Evolutionary conservation across 2,888 invertebrate species (phyloP).

Genomic region (Gisinianus flammeolus): DNA sequence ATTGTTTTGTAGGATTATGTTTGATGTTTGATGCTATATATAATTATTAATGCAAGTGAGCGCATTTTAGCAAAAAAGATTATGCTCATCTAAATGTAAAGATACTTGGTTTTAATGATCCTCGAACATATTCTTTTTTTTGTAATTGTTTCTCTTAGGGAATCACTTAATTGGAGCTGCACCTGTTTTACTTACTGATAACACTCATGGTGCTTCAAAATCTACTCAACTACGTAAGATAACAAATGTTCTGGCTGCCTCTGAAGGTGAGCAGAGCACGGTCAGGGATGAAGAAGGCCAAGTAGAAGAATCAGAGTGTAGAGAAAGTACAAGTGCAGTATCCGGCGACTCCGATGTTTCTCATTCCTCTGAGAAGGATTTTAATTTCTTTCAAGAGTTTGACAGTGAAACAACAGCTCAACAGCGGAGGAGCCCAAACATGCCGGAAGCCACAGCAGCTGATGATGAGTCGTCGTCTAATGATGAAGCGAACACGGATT

Average conservation of each 20-base stretch:
- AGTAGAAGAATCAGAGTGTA: slow-evolving; percentile 43
- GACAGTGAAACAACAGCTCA: slow-evolving; percentile 8
- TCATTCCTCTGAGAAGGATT: slow-evolving; percentile 1
- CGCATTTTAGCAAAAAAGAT: too few species aligned
- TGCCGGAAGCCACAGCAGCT: slow-evolving; percentile 28
- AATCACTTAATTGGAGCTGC: slow-evolving; percentile 20
- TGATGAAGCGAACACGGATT: slow-evolving; percentile 15
- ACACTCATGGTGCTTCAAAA: slow-evolving; percentile 24
- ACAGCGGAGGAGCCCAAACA: not conserved
- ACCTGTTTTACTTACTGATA: slow-evolving; percentile 19
- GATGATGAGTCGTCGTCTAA: slow-evolving; percentile 21
- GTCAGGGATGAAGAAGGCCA: slow-evolving; percentile 46
- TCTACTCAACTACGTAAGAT: slow-evolving; percentile 18
- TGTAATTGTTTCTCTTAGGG: slow-evolving; percentile 21
- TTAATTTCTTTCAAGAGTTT: slow-evolving; percentile 16
- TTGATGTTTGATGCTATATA: too few species aligned
- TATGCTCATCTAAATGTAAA: too few species aligned
- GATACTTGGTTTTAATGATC: too few species aligned
- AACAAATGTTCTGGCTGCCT: slow-evolving; percentile 4
- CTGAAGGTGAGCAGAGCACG: slow-evolving; percentile 31
- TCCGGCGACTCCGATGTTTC: not conserved
- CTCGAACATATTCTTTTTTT: not conserved
- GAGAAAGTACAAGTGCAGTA: slow-evolving; percentile 24
- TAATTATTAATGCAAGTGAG: too few species aligned
- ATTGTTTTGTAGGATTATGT: too few species aligned